Base-by-base conservation (phyloP, 2,888 invertebrate species). In the Hedya salicella region DNA sequence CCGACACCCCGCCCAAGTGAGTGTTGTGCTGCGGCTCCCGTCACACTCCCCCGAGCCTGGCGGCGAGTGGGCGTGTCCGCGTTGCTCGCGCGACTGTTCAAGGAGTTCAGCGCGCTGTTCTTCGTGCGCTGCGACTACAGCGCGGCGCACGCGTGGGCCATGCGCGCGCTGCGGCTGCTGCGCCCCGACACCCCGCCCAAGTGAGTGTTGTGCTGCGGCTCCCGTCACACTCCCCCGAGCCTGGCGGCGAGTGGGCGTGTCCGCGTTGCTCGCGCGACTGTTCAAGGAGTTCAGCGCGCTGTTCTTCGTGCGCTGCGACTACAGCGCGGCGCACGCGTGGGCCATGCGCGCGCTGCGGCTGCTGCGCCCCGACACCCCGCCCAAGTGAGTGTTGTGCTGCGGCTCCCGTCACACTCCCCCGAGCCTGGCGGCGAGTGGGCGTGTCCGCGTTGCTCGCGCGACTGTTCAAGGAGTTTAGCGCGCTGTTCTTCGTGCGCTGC, bases 121-220 rank as follows among this genome's bases (percentile, higher is more conserved):
- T 97, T 96, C 90, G 95, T 95, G 79, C 95, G 96, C 80, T 97
- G 97, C 88, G 96, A 97, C 93, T 98, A 97, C 89, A 95, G 95
- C 85, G 96, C 96, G 83, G 94, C 94, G 75, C 95, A 95, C 85
- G 93, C 93, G 70, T 97, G 97, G 96, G 95, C 96, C 82, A 90
- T 95, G 75, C 93, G 95, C 78, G 97, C 98, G 44, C 91, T 98
- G 71, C 88, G 93, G 54, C 93, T 95, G 76, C 89, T 98, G 59
- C 93, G 93, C 17, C 89, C 93, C 30, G 90, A 93, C 73, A 93
- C 95, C 68, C 95, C 95, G 21, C 89, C 94, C 75, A 94, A 93
- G 95, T 95, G 70, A 78, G 83, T 78, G n/a, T n/a, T n/a, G n/a
- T n/a, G n/a, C n/a, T n/a, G n/a, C n/a, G n/a, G n/a, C n/a, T n/a